These are phyloP conservation scores for Mechanitis messenoides DNA, from an alignment of 2,888 invertebrate species.

Conservation along the genomic window DNA sequence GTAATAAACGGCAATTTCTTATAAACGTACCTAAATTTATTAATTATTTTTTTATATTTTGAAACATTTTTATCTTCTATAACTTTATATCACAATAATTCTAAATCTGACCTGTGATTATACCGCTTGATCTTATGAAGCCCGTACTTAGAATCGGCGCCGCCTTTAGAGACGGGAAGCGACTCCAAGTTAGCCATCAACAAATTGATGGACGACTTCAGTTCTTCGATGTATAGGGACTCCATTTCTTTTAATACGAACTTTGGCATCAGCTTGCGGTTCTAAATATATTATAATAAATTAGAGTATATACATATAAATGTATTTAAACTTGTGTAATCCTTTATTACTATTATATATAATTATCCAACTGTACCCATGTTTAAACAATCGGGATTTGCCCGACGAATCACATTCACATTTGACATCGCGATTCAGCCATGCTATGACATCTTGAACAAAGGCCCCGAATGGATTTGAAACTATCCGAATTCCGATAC, in stretches of 20 bases:
- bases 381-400: no score
- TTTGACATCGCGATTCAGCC: no score
- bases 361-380: no score
- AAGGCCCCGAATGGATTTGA: no score
- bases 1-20: no score
- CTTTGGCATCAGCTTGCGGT: slow-evolving; percentile 98
- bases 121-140: slow-evolving; percentile 98
- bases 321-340: not conserved
- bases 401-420: no score
- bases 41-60: no score
- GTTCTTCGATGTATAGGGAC: slow-evolving; percentile 98
- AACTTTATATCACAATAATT: not conserved
- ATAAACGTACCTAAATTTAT: no score
- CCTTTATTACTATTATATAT: no score
- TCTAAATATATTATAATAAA: slow-evolving; percentile 70
- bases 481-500: no score
- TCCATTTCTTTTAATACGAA: slow-evolving; percentile 99
- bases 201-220: slow-evolving; percentile 97
- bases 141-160: slow-evolving; percentile 97
- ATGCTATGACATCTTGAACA: no score
- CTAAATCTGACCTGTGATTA: slow-evolving; percentile 92
- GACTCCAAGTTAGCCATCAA: slow-evolving; percentile 99
- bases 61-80: no score
- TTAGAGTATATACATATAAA: not conserved
- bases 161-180: slow-evolving; percentile 98